phyloP scores from a whole-genome alignment of 2,113 vertebrate species.

The Paratilapia polleni region DNA sequence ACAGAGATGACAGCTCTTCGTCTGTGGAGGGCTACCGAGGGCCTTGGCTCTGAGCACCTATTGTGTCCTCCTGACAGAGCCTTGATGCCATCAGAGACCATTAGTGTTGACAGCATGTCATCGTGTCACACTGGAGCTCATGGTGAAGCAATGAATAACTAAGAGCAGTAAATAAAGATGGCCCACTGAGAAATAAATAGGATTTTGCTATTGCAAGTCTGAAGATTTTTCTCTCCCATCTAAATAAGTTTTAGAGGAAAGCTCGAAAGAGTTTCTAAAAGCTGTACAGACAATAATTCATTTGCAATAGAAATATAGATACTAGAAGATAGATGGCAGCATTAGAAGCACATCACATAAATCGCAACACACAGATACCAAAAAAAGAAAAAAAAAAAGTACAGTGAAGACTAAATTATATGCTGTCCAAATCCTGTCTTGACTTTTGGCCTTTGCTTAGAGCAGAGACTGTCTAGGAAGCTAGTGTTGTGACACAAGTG shows the following conservation, averaged over 20 bases:
- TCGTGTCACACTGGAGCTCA: constrained; percentile 52
- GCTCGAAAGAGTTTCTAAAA: background rate
- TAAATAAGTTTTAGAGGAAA: background rate
- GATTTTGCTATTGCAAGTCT: constrained; percentile 15
- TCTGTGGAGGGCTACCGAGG: constrained; percentile 56
- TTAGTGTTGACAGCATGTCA: constrained; percentile 70
- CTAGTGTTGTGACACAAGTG: constrained; percentile 61
- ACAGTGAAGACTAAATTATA: constrained; percentile 6
- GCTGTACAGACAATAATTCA: background rate
- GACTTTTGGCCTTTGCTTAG: constrained; percentile 29
- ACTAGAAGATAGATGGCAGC: background rate
- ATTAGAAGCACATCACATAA: background rate
- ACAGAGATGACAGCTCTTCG: constrained; percentile 69
- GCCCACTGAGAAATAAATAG: constrained; percentile 23
- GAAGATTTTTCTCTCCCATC: background rate
- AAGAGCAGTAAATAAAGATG: constrained; percentile 53
- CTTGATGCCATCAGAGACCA: constrained; percentile 71
- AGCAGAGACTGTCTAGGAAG: constrained; percentile 17
- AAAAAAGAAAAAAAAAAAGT: background rate
- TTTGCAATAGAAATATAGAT: background rate
- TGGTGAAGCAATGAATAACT: constrained; percentile 47
- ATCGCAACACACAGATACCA: background rate
- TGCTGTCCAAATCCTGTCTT: constrained; percentile 9
- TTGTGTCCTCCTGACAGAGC: constrained; percentile 69
- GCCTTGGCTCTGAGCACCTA: constrained; percentile 66